Conservation (phyloP, 1,140 invertebrate species). For the Habropoda laboriosa region DNA sequence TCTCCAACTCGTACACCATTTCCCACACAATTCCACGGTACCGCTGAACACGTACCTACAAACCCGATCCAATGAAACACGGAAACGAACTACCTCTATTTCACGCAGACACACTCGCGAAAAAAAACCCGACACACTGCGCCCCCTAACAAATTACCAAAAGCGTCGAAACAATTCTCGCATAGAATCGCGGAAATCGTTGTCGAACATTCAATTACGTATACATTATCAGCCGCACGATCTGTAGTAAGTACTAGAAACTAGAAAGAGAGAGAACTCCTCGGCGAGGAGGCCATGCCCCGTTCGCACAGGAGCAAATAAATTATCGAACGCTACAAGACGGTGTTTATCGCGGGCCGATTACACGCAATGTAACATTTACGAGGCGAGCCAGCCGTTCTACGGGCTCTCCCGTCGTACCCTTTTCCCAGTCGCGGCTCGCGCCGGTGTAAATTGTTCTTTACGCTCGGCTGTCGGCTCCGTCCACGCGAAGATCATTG, state of each 20-base stretch:
- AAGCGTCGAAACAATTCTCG: not conserved
- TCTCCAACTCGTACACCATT: too few relatives aligned
- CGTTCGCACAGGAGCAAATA: not conserved
- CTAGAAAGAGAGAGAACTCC: not conserved
- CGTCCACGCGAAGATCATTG: conserved; percentile 28
- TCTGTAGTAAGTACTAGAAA: not conserved
- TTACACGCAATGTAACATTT: conserved; percentile 19
- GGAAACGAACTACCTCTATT: not conserved
- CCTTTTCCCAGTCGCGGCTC: not conserved
- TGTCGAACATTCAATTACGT: not conserved
- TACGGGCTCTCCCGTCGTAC: too few relatives aligned
- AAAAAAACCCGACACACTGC: too few relatives aligned
- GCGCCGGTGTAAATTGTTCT: conserved; percentile 16
- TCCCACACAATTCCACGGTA: too few relatives aligned
- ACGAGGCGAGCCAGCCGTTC: not conserved
- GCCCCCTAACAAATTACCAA: not conserved
- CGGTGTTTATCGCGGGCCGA: not conserved
- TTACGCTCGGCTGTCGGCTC: not conserved
- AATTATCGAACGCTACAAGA: not conserved
- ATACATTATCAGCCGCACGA: not conserved
- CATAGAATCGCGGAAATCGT: not conserved
- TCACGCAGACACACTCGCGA: not conserved
- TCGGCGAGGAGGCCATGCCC: too few relatives aligned
- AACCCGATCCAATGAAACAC: too few relatives aligned
- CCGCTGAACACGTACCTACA: too few relatives aligned